Percentiles rank a stretch among this genome's conserved stretches.
phyloP scores from a whole-genome alignment of 2,888 invertebrate genomes.

The Conops quadrifasciatus region DNA sequence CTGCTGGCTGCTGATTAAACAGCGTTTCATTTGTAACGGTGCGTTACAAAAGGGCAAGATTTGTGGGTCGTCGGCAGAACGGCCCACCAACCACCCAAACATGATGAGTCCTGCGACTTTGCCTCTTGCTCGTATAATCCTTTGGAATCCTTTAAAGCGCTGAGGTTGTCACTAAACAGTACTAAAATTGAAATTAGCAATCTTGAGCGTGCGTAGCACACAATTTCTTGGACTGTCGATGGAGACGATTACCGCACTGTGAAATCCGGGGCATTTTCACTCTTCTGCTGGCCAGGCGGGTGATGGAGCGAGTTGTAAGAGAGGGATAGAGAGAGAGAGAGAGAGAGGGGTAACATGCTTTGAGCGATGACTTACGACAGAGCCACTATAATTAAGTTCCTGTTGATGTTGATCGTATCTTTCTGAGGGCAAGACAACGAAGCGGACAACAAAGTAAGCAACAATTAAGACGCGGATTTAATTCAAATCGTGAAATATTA shows the following conservation, averaged over 20 bases:
- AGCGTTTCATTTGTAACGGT: no score
- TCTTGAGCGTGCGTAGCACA: constrained; percentile 11
- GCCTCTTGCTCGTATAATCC: constrained; percentile 8
- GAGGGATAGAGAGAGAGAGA: not conserved
- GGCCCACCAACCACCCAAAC: no score
- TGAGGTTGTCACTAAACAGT: constrained; percentile 15
- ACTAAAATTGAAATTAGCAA: constrained; percentile 24
- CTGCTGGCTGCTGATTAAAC: no score
- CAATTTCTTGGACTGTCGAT: not conserved
- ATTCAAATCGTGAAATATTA: constrained; percentile 1
- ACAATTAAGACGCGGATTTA: constrained; percentile 25
- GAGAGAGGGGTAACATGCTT: not conserved
- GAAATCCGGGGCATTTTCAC: no score
- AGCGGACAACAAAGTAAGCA: not conserved
- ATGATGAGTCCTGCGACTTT: not conserved
- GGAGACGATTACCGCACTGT: not conserved
- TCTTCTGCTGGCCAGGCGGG: not conserved
- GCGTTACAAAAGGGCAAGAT: no score
- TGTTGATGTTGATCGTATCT: constrained; percentile 1
- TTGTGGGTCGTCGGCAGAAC: not conserved
- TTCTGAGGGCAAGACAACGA: not conserved
- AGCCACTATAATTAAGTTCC: constrained; percentile 29
- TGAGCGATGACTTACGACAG: constrained; percentile 6
- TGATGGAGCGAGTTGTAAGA: not conserved
- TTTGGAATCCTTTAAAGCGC: constrained; percentile 22